Evolutionary conservation across 1,140 invertebrate species (phyloP), one percentile per base, ranked within the genome.

Genomic region (Neuroterus valhalla): DNA sequence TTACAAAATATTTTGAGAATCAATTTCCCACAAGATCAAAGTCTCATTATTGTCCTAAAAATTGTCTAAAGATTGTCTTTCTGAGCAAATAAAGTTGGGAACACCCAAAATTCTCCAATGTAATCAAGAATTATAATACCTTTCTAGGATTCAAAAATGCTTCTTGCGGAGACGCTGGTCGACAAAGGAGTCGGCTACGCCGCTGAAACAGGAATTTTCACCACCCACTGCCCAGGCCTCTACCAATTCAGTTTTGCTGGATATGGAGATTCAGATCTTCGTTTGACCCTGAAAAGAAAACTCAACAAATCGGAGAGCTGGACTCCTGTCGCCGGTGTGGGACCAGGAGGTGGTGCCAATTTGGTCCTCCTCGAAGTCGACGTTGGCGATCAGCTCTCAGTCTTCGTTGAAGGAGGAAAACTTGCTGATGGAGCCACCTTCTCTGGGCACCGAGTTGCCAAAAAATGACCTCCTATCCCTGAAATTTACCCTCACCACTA

Each of bases 231-330:
- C 78, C 90, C 91, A 15, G 91, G 91, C 42, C 83, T 91, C 11
- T 91, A 92, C 72, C 91, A 91, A 73, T 91, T 92, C 79, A 89
- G 88, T 43, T 91, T 91, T 75, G 86, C 89, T 17, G 90, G 87
- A 14, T 88, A 89, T 66, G 88, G 89, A 17, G 85, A 82, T 66
- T 71, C 76, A 45, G 85, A 88, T 50, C 72, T 90, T 50, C 78
- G 76, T n/a, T 70, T 91, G 5, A 86, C 83, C 21, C 68, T 90
- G 46, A 91, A 90, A 79, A 81, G 80, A 62, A 90, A 90, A 81
- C 43, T 77, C 6, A 85, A 82, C 17, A 86, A 88, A 68, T 83
- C 85, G 3, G 85, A 88, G 4, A 81, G 46, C 12, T 91, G 91
- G 90, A 80, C 48, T 31, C 62, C 83, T 31, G 76, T 91, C 0